These are phyloP conservation scores for Anguilla rostrata DNA, from an alignment of 2,113 vertebrate species.

Conservation along the genomic window DNA sequence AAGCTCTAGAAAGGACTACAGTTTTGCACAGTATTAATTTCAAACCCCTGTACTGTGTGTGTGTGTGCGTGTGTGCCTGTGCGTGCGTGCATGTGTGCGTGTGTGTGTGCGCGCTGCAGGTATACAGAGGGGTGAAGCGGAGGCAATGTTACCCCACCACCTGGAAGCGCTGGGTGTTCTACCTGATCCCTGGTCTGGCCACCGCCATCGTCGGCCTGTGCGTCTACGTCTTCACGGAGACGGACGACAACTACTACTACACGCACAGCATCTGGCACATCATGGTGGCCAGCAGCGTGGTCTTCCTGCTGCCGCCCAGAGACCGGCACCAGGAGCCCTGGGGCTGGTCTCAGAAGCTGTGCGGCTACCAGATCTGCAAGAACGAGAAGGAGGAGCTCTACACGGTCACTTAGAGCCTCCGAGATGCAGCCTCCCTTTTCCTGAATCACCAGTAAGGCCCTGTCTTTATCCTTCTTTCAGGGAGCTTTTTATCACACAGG, in stretches of 20 bases:
- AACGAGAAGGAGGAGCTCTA: slow-evolving; percentile 83
- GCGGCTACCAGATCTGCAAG: slow-evolving; percentile 87
- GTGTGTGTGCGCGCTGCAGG: slow-evolving; percentile 58
- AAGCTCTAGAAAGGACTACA: too few species aligned
- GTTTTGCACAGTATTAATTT: too few species aligned
- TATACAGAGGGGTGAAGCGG: slow-evolving; percentile 74
- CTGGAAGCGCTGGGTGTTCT: slow-evolving; percentile 91
- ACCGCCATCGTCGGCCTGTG: slow-evolving; percentile 79
- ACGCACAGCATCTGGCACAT: slow-evolving; percentile 95
- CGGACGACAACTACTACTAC: slow-evolving; percentile 92
- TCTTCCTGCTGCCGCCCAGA: slow-evolving; percentile 85
- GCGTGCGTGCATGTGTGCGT: not conserved
- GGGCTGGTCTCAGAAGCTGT: slow-evolving; percentile 77
- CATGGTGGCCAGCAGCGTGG: slow-evolving; percentile 84
- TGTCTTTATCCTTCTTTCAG: slow-evolving; percentile 1
- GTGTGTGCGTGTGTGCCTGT: not conserved
- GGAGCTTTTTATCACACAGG: not conserved
- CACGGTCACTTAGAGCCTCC: slow-evolving; percentile 63
- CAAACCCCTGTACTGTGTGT: not conserved
- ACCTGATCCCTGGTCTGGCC: slow-evolving; percentile 80
- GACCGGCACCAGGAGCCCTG: slow-evolving; percentile 69
- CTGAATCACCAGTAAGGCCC: not conserved
- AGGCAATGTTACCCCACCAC: slow-evolving; percentile 85
- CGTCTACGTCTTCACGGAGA: slow-evolving; percentile 85
- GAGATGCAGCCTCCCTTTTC: not conserved